These are phyloP conservation scores for Saguinus midas DNA, from an alignment of 2,113 vertebrate species.

Conservation along the genomic window DNA sequence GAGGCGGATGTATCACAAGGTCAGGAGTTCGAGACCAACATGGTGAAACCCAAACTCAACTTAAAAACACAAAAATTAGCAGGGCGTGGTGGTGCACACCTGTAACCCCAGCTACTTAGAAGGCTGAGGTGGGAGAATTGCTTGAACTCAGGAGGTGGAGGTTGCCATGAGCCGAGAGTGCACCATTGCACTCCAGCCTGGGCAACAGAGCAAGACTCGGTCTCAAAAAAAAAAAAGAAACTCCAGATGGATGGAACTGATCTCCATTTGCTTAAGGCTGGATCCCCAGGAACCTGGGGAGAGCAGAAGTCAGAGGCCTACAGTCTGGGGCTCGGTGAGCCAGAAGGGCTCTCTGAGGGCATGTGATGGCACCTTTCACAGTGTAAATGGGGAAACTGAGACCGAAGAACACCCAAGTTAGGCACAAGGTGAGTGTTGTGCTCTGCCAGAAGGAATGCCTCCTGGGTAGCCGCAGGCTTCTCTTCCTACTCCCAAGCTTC, in stretches of 20 bases:
- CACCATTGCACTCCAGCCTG: no score
- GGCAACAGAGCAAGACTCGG: no score
- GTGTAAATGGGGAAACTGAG: neutral
- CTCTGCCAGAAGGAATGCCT: neutral
- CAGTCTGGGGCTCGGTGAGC: neutral
- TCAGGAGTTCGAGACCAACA: no score
- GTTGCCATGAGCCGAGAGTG: no score
- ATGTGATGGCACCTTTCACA: neutral
- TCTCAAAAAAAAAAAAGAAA: neutral
- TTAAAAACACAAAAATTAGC: no score
- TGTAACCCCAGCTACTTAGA: no score
- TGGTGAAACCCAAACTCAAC: no score
- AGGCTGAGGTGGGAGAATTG: no score
- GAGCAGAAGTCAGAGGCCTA: slow-evolving; percentile 2
- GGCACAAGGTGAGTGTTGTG: neutral
- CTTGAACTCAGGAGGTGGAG: no score
- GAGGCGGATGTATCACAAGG: no score
- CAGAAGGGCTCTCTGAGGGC: neutral
- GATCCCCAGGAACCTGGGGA: neutral
- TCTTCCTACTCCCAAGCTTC: neutral
- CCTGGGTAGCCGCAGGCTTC: neutral
- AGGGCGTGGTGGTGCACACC: no score
- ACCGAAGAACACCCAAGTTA: neutral
- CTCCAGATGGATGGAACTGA: neutral
- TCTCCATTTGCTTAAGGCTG: neutral